Conservation (phyloP, 2,797 vertebrate genomes). For the Phaenicophaeus curvirostris region DNA sequence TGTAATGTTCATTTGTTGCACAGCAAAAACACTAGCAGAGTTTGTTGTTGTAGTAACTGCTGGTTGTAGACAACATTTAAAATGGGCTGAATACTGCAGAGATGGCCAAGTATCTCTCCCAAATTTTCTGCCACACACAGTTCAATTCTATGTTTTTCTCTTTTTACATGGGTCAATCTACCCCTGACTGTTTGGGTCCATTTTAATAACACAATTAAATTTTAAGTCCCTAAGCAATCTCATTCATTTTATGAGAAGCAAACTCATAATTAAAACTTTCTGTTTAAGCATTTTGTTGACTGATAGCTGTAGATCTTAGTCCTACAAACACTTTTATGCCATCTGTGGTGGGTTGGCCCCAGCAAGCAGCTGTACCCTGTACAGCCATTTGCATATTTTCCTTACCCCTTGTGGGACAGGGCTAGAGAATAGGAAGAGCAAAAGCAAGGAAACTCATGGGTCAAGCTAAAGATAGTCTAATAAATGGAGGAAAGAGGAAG, state of each 20-base stretch:
- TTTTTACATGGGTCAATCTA: neutral
- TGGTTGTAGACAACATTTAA: neutral
- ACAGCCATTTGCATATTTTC: neutral
- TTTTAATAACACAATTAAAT: neutral
- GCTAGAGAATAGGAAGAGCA: neutral
- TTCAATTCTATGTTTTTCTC: neutral
- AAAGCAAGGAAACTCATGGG: neutral
- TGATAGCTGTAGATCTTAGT: neutral
- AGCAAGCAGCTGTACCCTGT: neutral
- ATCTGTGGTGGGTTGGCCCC: neutral
- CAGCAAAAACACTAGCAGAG: neutral
- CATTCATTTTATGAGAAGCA: neutral
- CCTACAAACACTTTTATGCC: neutral
- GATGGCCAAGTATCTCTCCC: neutral
- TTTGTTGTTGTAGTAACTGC: neutral
- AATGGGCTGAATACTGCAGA: neutral
- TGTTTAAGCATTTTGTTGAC: neutral
- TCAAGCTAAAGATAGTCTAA: neutral
- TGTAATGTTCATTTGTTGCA: neutral
- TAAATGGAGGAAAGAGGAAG: neutral
- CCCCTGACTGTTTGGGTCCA: neutral
- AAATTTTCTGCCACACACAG: neutral
- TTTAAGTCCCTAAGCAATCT: neutral
- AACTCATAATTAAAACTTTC: neutral
- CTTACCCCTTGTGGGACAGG: fast-evolving